Evolutionary conservation across 2,113 vertebrate species (phyloP), one percentile per base, ranked within the genome.

Genomic region (Brienomyrus longianalis): DNA sequence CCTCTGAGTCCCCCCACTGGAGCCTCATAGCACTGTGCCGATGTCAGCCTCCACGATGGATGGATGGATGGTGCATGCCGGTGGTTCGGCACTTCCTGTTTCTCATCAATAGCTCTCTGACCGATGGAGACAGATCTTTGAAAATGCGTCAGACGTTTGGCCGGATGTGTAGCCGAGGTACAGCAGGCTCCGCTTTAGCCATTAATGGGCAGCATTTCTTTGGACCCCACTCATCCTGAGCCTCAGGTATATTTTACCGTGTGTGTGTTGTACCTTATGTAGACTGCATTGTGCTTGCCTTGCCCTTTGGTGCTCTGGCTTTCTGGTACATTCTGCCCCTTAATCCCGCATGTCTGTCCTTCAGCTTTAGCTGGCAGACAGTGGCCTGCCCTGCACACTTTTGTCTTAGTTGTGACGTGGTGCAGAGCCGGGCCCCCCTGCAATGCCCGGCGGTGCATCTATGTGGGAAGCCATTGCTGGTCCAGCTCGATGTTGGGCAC

Each of bases 391-490:
- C 48, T 88, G 91, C 84, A 77, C 88, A 80, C 66, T 91, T 94
- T 91, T 91, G 90, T 90, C 90, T 89, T 87, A 47, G 90, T 90
- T 87, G 83, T 77, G 85, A 70, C 10, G 27, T 31, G 84, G 54
- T 45, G 86, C 90, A 91, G 92, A 91, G 88, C 89, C 59, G 92
- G 91, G 86, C 89, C 59, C 93, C 92, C 70, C 70, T 47, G 45
- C 84, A 83, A 91, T 88, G 92, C 74, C 89, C 92, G 83, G 93
- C 93, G 93, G 92, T 92, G 89, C 91, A 88, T 83, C 90, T 88
- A 91, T 88, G 88, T 62, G 90, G 90, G 91, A 94, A 92, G 88
- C 90, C 90, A 31, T 88, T 91, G 56, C 85, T 84, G 70, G 86
- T 91, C 35, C 90, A 88, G 91, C 92, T 93, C 90, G 85, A 92